Percentiles rank a stretch among this genome's conserved stretches.
These are phyloP conservation scores for Linyphia triangularis DNA, from an alignment of 2,888 invertebrate genomes.

Conservation along the genomic window DNA sequence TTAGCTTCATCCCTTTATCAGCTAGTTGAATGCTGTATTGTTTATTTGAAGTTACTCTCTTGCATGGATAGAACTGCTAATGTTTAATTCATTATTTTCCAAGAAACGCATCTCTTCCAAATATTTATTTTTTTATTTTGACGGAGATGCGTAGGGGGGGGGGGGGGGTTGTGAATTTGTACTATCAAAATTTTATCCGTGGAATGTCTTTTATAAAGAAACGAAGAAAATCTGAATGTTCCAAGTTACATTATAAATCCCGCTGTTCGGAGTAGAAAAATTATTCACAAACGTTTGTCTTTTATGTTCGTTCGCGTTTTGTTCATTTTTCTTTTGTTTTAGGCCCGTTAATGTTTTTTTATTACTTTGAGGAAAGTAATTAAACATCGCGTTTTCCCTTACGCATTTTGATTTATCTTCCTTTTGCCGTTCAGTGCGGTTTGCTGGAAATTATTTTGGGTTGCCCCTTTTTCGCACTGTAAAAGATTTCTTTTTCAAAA, in stretches of 20 bases:
- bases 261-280: background rate
- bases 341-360: too few relatives aligned
- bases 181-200: background rate
- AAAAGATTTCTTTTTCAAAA: background rate
- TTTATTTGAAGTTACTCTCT: too few relatives aligned
- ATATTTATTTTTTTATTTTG: too few relatives aligned
- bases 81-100: too few relatives aligned
- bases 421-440: background rate
- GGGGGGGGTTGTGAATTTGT: background rate
- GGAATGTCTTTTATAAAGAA: background rate
- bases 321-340: background rate
- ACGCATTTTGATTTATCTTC: constrained; percentile 22
- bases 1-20: too few relatives aligned
- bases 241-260: too few relatives aligned
- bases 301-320: background rate
- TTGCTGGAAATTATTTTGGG: background rate
- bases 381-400: constrained; percentile 37
- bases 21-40: too few relatives aligned
- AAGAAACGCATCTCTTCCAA: too few relatives aligned
- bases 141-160: too few relatives aligned
- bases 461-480: background rate
- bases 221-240: background rate
- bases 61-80: too few relatives aligned
- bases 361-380: constrained; percentile 33
- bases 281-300: background rate